Evolutionary conservation across 2,797 vertebrate species (phyloP), one percentile per base, ranked within the genome.

Genomic region (Tragelaphus oryx): DNA sequence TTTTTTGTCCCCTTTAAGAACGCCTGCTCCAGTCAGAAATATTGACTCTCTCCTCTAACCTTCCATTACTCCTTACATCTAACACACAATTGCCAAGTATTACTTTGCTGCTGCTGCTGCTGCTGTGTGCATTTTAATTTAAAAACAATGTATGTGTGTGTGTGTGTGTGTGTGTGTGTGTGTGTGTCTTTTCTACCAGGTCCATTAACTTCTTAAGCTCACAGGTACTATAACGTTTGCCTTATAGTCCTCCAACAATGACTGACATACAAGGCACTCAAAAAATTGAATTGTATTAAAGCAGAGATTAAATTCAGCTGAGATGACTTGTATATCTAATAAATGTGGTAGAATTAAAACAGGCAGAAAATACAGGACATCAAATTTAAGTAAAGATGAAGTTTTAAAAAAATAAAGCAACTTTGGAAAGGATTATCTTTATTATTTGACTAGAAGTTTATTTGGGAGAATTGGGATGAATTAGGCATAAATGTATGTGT

Each of bases 381-480:
- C 16, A 84, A 76, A 55, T 60, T 75, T 89, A 92, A 78, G 33
- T 59, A 62, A 62, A 71, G 3, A 26, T n/a, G 44, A 33, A 87
- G 4, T 91, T 41, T 0, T 13, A 24, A 28, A 57, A 86, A 80
- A 65, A 83, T 12, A 59, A 65, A 84, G 3, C 0, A 59, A 41
- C 2, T 79, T 57, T 86, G 7, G 44, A 48, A 46, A 68, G 74
- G 30, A 11, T 85, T 26, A 6, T 50, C 17, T 26, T 24, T 78
- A 30, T 33, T 85, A 74, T 78, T 76, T 89, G 33, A 68, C 17
- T 50, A 37, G 12, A 46, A 48, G 60, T 83, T 54, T 95, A 55
- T 52, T 62, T 91, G 48, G 7, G 5, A 2, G 0, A 37, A 55
- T n/a, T 46, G 17, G 65, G 17, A 80, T 12, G 9, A 83, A 93